Evolutionary conservation across 2,113 vertebrate genomes (phyloP).

Genomic region (Dipodomys stephensi): DNA sequence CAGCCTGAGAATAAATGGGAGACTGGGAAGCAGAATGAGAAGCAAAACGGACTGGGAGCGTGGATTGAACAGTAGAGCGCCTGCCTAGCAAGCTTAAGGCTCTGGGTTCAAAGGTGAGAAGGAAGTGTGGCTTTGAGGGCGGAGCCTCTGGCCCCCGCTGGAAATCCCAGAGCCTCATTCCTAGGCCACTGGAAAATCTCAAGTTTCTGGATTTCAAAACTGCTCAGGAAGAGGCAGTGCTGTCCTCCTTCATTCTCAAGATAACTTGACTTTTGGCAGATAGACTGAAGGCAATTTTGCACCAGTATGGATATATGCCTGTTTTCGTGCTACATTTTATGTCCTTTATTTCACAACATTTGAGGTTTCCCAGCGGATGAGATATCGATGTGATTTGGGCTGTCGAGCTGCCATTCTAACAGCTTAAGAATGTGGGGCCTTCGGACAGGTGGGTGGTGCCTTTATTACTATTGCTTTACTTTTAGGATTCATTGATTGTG

Average conservation of each 20-base stretch:
- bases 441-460: no score
- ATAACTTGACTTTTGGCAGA: neutral
- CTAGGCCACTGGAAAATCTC: neutral
- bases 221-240: neutral
- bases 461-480: no score
- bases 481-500: neutral
- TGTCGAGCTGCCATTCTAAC: neutral
- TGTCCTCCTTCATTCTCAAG: neutral
- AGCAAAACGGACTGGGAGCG: no score
- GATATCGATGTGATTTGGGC: neutral
- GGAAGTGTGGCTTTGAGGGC: neutral
- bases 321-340: neutral
- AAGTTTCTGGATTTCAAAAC: neutral
- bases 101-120: neutral
- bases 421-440: neutral
- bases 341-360: neutral
- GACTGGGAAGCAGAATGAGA: no score
- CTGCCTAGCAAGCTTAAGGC: no score
- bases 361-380: neutral
- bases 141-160: no score
- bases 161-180: rapidly evolving
- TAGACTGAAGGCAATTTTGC: neutral
- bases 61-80: no score
- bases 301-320: rapidly evolving
- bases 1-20: no score